Conservation (phyloP, 2,797 vertebrate species). For the Setipinna tenuifilis region DNA sequence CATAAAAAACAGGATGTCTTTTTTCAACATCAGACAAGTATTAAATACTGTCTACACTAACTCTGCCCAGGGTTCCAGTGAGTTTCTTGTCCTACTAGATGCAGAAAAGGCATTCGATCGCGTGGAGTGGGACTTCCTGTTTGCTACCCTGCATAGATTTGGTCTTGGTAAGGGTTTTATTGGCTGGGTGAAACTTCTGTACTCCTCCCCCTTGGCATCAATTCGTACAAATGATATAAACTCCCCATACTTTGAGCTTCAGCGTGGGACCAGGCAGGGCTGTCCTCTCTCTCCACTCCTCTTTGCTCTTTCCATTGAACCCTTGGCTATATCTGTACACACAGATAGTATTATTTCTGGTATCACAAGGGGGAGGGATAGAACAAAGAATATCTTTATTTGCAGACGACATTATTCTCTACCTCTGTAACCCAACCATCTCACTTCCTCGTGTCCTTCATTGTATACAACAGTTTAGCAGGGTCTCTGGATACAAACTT, state of each 20-base stretch:
- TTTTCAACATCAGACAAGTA: not conserved
- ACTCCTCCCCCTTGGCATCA: not conserved
- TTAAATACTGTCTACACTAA: not conserved
- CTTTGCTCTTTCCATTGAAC: not conserved
- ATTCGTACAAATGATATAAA: not conserved
- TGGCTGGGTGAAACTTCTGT: conserved; percentile 20
- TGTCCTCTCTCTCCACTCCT: conserved; percentile 19
- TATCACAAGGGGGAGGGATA: not conserved
- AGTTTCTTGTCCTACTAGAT: not conserved
- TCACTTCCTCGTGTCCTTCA: not conserved
- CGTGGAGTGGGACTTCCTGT: conserved; percentile 31
- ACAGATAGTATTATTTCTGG: not conserved
- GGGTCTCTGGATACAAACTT: conserved; percentile 27
- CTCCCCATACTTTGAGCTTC: conserved; percentile 11
- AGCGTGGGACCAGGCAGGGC: not conserved
- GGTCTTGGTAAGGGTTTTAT: conserved; percentile 2
- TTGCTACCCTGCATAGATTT: conserved; percentile 10
- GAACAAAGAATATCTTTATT: not conserved
- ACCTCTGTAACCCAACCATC: not conserved
- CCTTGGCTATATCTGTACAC: conserved; percentile 2
- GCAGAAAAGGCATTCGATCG: conserved; percentile 32
- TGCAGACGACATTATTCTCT: conserved; percentile 17
- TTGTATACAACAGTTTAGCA: not conserved
- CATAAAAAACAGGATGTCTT: too few relatives aligned
- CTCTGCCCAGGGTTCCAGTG: too few relatives aligned